These are phyloP conservation scores for Drosophila quadrilineata DNA, from an alignment of 1,140 invertebrate species.

Conservation along the genomic window DNA sequence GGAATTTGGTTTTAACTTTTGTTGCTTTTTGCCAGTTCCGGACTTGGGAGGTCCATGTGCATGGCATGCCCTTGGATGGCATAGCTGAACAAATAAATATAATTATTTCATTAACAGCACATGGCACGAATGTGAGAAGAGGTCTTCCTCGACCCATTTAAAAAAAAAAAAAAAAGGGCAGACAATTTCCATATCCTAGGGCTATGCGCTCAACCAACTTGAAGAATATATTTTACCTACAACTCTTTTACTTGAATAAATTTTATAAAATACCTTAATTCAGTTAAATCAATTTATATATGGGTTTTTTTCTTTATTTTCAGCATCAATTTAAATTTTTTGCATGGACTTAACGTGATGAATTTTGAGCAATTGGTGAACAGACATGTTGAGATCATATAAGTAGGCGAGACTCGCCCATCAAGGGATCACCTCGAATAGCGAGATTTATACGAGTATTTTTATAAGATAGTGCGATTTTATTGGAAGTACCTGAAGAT, in stretches of 20 bases:
- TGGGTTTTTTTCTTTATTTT: background rate
- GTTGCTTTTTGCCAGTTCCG: conserved; percentile 18
- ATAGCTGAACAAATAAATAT: conserved; percentile 38
- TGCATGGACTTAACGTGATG: conserved; percentile 12
- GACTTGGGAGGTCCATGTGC: no score
- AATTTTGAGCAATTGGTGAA: conserved; percentile 26
- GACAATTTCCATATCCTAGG: no score
- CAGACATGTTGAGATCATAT: conserved; percentile 9
- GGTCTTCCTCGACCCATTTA: no score
- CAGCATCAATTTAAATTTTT: conserved; percentile 18
- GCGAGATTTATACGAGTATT: conserved; percentile 44
- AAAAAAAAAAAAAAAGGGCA: no score
- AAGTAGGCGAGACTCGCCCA: conserved; percentile 14
- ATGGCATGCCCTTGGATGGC: conserved; percentile 10
- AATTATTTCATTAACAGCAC: conserved; percentile 40
- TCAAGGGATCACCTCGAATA: conserved; percentile 51
- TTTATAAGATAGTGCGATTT: conserved; percentile 21
- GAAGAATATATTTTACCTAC: no score
- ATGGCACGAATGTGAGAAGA: background rate
- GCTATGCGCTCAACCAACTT: no score
- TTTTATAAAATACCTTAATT: no score
- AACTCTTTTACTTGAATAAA: no score
- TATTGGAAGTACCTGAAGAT: conserved; percentile 56
- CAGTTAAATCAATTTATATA: background rate
- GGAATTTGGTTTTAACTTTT: conserved; percentile 38